These are phyloP conservation scores for Eleutherodactylus coqui DNA, from an alignment of 2,797 vertebrate genomes.

Conservation along the genomic window DNA sequence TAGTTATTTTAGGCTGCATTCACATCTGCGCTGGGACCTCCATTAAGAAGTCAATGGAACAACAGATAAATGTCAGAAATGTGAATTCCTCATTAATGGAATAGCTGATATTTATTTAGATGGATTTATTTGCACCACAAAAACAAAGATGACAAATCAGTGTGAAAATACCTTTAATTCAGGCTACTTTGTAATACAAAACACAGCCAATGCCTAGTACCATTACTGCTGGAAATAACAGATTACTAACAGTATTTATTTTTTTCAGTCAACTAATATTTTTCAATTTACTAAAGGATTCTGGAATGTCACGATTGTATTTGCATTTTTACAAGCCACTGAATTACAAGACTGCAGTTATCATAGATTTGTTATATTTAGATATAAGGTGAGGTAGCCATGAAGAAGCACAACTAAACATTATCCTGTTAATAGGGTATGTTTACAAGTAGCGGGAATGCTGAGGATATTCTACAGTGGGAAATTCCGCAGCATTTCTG, in stretches of 20 bases:
- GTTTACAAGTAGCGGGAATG: too few species aligned
- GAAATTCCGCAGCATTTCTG: too few species aligned
- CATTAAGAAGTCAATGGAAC: too few species aligned
- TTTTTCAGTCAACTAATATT: background rate
- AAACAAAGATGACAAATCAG: background rate
- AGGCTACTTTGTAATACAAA: background rate
- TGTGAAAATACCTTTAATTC: background rate
- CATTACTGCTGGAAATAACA: background rate
- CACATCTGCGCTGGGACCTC: too few species aligned
- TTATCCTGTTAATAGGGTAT: background rate
- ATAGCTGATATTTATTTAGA: background rate
- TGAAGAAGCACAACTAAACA: background rate
- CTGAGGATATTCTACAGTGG: too few species aligned
- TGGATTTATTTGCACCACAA: background rate
- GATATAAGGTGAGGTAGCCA: background rate
- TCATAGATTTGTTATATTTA: constrained; percentile 6
- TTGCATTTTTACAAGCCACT: background rate
- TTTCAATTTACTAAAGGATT: constrained; percentile 3
- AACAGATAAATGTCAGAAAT: background rate
- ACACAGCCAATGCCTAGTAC: background rate
- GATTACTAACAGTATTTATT: background rate
- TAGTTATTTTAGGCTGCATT: too few species aligned
- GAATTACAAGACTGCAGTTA: background rate
- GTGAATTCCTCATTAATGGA: background rate
- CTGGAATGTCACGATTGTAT: background rate